These are phyloP conservation scores for Norana najaformis DNA, from an alignment of 2,888 invertebrate species.

Conservation along the genomic window DNA sequence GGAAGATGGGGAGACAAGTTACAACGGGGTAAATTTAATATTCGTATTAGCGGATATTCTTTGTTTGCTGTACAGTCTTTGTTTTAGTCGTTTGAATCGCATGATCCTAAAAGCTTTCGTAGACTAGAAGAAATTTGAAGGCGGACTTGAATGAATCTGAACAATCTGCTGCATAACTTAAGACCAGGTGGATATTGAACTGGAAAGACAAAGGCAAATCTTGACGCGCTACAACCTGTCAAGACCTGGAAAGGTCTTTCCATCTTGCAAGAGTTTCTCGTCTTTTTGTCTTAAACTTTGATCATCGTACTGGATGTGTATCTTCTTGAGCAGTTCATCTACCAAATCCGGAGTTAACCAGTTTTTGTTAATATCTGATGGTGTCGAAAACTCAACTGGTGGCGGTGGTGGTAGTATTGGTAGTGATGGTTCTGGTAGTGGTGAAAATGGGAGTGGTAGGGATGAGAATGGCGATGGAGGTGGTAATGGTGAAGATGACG, in stretches of 20 bases:
- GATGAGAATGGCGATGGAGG: neutral
- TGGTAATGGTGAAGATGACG: neutral
- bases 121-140: neutral
- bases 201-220: neutral
- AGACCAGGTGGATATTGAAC: neutral
- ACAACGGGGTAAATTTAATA: neutral
- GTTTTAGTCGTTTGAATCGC: neutral
- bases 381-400: neutral
- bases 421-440: neutral
- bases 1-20: neutral
- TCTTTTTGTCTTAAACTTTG: neutral
- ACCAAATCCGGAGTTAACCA: neutral
- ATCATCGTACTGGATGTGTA: neutral
- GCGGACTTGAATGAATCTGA: neutral
- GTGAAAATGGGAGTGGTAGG: neutral
- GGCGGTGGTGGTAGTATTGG: neutral
- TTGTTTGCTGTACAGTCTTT: neutral
- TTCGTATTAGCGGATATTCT: neutral
- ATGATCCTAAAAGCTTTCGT: neutral
- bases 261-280: neutral
- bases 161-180: neutral
- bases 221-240: neutral
- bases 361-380: too few species aligned
- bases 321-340: neutral
- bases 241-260: neutral